Percentiles rank a stretch among this genome's conserved stretches.
These are phyloP conservation scores for Proteles cristata DNA, from an alignment of 2,113 vertebrate genomes.

Conservation along the genomic window DNA sequence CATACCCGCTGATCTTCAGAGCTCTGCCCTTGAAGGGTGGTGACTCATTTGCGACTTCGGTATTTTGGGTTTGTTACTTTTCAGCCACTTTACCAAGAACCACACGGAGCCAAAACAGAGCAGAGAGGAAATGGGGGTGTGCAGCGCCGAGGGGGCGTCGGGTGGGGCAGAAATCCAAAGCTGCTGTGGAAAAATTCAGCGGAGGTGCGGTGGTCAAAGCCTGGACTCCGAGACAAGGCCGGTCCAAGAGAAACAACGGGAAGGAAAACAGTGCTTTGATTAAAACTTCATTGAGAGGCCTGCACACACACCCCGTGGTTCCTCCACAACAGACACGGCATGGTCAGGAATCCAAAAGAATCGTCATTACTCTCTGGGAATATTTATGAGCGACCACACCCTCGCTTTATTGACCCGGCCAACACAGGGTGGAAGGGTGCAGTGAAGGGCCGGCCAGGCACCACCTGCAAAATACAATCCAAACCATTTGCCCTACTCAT, in stretches of 20 bases:
- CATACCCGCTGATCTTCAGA: slow-evolving; percentile 55
- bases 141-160: neutral
- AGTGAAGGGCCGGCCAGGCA: neutral
- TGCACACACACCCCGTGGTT: neutral
- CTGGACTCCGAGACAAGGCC: slow-evolving; percentile 33
- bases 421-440: slow-evolving; percentile 50
- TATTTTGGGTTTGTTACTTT: slow-evolving; percentile 77
- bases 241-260: slow-evolving; percentile 69
- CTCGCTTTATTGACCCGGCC: slow-evolving; percentile 7
- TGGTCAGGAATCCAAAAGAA: slow-evolving; percentile 60
- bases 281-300: slow-evolving; percentile 67
- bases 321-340: slow-evolving; percentile 22
- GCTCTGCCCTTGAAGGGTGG: slow-evolving; percentile 10
- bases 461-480: neutral
- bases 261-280: slow-evolving; percentile 72
- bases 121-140: slow-evolving; percentile 70
- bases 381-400: slow-evolving; percentile 69
- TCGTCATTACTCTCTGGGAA: slow-evolving; percentile 67
- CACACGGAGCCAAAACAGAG: slow-evolving; percentile 65
- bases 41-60: slow-evolving; percentile 80
- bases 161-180: slow-evolving; percentile 55
- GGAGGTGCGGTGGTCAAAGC: slow-evolving; percentile 57
- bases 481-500: neutral
- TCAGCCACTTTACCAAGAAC: slow-evolving; percentile 62
- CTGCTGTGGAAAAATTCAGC: slow-evolving; percentile 69